Percentiles rank a stretch among this genome's conserved stretches.
These are phyloP conservation scores for Acholoe squamosa DNA, from an alignment of 2,888 invertebrate species.

Conservation along the genomic window DNA sequence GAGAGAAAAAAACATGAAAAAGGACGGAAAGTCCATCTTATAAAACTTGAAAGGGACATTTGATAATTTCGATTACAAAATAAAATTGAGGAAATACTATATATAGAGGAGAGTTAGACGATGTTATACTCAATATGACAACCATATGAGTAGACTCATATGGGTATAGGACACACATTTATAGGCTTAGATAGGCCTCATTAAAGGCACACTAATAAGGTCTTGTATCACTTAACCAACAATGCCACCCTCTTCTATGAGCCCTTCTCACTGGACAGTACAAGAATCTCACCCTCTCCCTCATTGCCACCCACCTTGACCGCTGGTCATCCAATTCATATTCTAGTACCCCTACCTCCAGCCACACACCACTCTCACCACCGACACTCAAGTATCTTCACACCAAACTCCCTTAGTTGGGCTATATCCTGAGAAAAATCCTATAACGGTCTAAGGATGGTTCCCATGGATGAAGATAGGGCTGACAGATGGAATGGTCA, in stretches of 20 bases:
- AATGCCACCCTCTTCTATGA: background rate
- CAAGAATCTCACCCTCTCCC: background rate
- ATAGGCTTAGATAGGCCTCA: too few species aligned
- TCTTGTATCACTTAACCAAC: too few species aligned
- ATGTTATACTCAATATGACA: too few species aligned
- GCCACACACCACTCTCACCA: background rate
- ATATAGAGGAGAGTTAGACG: too few species aligned
- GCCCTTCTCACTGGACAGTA: background rate
- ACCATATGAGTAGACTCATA: too few species aligned
- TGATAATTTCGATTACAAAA: too few species aligned
- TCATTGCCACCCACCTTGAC: slow-evolving; percentile 6
- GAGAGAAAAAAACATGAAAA: too few species aligned
- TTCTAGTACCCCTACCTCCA: slow-evolving; percentile 8
- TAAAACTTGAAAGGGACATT: too few species aligned
- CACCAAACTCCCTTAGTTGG: background rate
- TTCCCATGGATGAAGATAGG: background rate
- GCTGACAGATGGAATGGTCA: background rate
- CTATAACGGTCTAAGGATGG: background rate
- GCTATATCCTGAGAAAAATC: background rate
- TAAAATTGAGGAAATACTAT: too few species aligned
- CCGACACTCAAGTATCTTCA: background rate
- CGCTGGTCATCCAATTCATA: background rate
- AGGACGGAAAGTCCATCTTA: too few species aligned
- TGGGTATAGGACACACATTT: too few species aligned
- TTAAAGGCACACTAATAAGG: too few species aligned